Evolutionary conservation across 1,140 invertebrate genomes (phyloP).

Genomic region (Drosophila lacertosa): DNA sequence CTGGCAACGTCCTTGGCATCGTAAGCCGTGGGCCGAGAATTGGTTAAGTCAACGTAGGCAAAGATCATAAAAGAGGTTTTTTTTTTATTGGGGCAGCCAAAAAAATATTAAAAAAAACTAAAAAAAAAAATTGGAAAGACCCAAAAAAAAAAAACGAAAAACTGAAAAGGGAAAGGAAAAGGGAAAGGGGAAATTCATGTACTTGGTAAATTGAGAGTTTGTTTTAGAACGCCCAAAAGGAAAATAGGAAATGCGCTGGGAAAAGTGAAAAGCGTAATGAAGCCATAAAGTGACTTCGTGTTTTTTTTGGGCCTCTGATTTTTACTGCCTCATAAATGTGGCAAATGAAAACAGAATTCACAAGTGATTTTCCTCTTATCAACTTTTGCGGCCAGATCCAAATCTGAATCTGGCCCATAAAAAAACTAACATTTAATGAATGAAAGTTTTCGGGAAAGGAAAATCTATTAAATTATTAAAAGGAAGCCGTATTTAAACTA

Average conservation of each 20-base stretch:
- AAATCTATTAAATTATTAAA: not conserved
- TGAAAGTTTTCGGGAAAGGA: slow-evolving; percentile 2
- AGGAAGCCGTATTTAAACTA: too few species aligned
- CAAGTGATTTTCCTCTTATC: slow-evolving; percentile 31
- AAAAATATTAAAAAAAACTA: slow-evolving; percentile 72
- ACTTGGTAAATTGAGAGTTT: slow-evolving; percentile 55
- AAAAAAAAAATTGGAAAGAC: slow-evolving; percentile 3
- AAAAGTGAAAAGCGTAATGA: slow-evolving; percentile 76
- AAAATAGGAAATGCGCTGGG: not conserved
- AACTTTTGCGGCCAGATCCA: not conserved
- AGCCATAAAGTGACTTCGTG: slow-evolving; percentile 62
- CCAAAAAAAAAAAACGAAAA: not conserved
- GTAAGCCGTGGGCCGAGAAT: slow-evolving; percentile 69
- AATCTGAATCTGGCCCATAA: not conserved
- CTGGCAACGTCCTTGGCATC: slow-evolving; percentile 65
- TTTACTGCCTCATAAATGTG: slow-evolving; percentile 35
- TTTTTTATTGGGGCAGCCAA: slow-evolving; percentile 70
- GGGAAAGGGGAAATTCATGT: slow-evolving; percentile 53
- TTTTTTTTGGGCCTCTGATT: slow-evolving; percentile 45
- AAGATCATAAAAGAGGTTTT: slow-evolving; percentile 63
- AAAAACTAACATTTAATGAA: slow-evolving; percentile 8
- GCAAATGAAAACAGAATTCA: slow-evolving; percentile 28
- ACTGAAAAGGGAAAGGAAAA: slow-evolving; percentile 18
- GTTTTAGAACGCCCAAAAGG: not conserved
- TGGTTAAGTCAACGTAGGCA: slow-evolving; percentile 77